Conservation (phyloP, 2,797 vertebrate species). For the Gymnoscopelus microlampas region DNA sequence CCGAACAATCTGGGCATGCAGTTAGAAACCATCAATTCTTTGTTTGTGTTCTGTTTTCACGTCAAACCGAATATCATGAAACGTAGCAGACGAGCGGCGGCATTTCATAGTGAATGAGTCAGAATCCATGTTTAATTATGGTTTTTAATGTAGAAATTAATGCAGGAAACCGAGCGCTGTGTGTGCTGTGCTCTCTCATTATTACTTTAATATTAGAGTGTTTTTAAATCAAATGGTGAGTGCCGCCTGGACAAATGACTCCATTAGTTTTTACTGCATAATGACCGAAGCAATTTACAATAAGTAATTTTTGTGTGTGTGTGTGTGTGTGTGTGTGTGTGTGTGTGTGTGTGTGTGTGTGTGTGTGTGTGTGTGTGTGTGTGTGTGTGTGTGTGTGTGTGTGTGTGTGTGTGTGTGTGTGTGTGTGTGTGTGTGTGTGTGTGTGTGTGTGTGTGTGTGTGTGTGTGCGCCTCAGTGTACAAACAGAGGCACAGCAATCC, state of each 20-base stretch:
- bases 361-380: not conserved
- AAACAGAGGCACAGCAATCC: too few relatives aligned
- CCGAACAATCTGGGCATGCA: too few relatives aligned
- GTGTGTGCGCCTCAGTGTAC: slow-evolving; percentile 11
- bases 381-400: not conserved
- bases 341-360: not conserved
- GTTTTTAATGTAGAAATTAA: slow-evolving; percentile 2
- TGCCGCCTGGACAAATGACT: not conserved
- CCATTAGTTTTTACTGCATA: not conserved
- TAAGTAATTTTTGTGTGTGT: not conserved
- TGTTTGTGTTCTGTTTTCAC: not conserved
- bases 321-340: slow-evolving; percentile 8
- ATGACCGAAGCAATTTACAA: not conserved
- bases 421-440: not conserved
- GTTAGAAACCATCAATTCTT: not conserved
- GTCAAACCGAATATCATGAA: not conserved
- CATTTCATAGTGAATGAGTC: slow-evolving; percentile 1
- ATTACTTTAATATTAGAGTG: slow-evolving; percentile 6
- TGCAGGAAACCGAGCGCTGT: not conserved
- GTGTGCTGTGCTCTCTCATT: not conserved
- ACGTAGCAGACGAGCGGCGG: not conserved
- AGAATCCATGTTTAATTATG: slow-evolving; percentile 27
- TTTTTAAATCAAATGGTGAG: not conserved
- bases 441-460: not conserved
- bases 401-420: not conserved